Base-by-base conservation (phyloP, 1,140 invertebrate genomes). In the Elymnias hypermnestra region DNA sequence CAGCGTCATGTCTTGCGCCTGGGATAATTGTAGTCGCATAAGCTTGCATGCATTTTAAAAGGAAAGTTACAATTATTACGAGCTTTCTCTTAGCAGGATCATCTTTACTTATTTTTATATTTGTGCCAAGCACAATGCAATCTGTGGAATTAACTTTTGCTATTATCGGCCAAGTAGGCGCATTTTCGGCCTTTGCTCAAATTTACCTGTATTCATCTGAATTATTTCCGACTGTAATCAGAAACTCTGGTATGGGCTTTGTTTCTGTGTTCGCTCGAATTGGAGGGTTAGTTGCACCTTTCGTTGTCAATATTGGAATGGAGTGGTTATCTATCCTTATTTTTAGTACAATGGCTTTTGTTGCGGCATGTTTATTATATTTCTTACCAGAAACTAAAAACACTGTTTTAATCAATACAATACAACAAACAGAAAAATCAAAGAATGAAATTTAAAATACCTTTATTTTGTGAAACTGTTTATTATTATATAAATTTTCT, bases 211-310 rank as follows among this genome's bases (percentile, higher is more conserved):
- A 89, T 49, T 88, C 89, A 4, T 89, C 90, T 2, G 92, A 93
- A 86, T 68, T 92, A 23, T 92, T 91, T 58, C 92, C 91, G 9
- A 93, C 91, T 1, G 86, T 91, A 19, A 77, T 92, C 0, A 87
- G 91, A 66, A 93, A 92, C 58, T 87, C 89, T 22, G 91, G 90
- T 5, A 68, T 92, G 49, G 92, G 91, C 21, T 68, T 89, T 7
- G 87, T 87, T 10, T 89, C 90, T n/a, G 88, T 91, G 52, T 88
- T 87, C 53, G 89, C 89, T 0, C 88, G 91, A 54, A 51, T 90
- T 35, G 91, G 90, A 9, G 91, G 90, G 12, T 91, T 92, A 65
- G 73, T 91, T 23, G 90, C 91, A n/a, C 92, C 91, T 18, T 90
- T 89, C 47, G 83, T 92, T 3, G 87, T 90, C 2, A 87, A 88